Percentiles rank a stretch among this genome's conserved stretches.
Evolutionary conservation across 2,797 vertebrate species (phyloP).

Genomic region (Enteromius afrohamiltoni): DNA sequence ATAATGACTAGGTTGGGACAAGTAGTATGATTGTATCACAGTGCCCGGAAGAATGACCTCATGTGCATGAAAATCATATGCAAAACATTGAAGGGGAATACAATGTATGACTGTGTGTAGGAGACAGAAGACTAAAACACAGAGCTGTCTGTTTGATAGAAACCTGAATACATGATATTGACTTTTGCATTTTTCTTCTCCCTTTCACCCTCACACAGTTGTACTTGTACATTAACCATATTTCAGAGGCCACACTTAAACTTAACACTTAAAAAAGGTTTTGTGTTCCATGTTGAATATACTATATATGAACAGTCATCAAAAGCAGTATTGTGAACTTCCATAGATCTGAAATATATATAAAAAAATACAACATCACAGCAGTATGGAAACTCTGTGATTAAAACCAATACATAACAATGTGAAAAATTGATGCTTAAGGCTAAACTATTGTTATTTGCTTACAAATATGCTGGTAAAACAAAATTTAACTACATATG

Average conservation of each 20-base stretch:
- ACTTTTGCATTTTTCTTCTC: conserved; percentile 48
- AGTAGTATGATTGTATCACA: conserved; percentile 53
- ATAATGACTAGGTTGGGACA: conserved; percentile 34
- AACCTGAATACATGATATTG: conserved; percentile 36
- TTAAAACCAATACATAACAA: neutral
- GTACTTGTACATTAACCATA: conserved; percentile 12
- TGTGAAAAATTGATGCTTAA: neutral
- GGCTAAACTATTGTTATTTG: conserved; percentile 30
- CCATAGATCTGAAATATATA: neutral
- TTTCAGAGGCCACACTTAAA: neutral
- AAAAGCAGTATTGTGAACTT: neutral
- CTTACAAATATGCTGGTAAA: neutral
- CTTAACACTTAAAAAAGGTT: neutral
- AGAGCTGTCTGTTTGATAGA: conserved; percentile 48
- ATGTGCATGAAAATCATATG: conserved; percentile 69
- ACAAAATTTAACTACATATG: neutral
- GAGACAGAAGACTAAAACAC: conserved; percentile 45
- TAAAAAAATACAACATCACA: neutral
- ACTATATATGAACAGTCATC: neutral
- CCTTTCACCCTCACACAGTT: neutral
- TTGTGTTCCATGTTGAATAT: neutral
- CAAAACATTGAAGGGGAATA: conserved; percentile 59
- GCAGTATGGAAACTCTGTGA: neutral
- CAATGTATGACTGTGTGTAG: conserved; percentile 51
- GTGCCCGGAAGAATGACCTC: conserved; percentile 57